Conservation (phyloP, 92 coral and sea anemone genomes). For the Chrysogorgia sp. region DNA sequence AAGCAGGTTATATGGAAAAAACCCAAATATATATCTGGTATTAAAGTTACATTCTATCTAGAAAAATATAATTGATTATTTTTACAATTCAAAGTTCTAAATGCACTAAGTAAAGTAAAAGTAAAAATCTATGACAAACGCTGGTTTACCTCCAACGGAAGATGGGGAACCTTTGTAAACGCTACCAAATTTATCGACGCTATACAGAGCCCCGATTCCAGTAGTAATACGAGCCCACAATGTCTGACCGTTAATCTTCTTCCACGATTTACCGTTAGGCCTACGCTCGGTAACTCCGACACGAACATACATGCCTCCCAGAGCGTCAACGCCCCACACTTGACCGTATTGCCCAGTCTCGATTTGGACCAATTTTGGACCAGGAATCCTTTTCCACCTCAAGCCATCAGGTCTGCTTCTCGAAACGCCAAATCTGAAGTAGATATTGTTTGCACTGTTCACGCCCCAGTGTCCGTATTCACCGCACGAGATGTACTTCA, state of each 20-base stretch:
- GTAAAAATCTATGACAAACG: too few species aligned
- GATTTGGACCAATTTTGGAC: constrained; percentile 15
- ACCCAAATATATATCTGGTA: too few species aligned
- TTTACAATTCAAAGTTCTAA: too few species aligned
- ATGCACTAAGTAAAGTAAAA: too few species aligned
- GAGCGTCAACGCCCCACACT: constrained; percentile 23
- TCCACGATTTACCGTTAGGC: constrained; percentile 8
- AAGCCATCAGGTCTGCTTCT: background rate
- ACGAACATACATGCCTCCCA: background rate
- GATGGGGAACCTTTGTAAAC: too few species aligned
- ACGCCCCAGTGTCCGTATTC: constrained; percentile 16
- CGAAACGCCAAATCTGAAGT: constrained; percentile 8
- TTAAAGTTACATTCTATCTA: too few species aligned
- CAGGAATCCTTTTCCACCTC: constrained; percentile 16
- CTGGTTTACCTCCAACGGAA: too few species aligned
- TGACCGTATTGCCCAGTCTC: constrained; percentile 17
- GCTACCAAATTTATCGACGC: too few species aligned
- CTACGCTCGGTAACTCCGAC: background rate
- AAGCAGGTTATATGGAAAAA: too few species aligned
- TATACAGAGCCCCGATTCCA: too few species aligned
- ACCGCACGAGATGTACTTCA: constrained; percentile 4
- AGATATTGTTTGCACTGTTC: background rate
- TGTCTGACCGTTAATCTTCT: background rate
- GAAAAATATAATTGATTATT: too few species aligned
- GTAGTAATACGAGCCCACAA: background rate